Evolutionary conservation across 2,113 vertebrate species (phyloP).

Genomic region (Rhombomys opimus): DNA sequence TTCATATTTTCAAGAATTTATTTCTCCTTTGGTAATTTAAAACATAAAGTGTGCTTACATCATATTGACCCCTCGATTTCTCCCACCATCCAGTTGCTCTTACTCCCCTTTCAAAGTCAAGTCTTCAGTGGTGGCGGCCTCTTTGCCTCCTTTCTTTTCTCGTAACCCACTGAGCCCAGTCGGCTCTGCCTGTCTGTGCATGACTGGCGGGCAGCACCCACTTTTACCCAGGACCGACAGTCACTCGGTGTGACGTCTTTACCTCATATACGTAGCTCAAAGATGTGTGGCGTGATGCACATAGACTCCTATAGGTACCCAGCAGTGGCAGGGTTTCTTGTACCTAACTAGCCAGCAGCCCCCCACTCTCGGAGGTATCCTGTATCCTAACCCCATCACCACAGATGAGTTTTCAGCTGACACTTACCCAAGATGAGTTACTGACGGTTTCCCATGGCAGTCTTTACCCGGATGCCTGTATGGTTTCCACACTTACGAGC

Average conservation of each 20-base stretch:
- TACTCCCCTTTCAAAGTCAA: background rate
- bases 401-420: background rate
- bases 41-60: background rate
- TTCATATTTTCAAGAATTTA: background rate
- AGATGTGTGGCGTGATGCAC: background rate
- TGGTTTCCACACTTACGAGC: background rate
- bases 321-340: background rate
- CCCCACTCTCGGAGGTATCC: too few relatives aligned
- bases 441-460: background rate
- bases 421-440: background rate
- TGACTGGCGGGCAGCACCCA: background rate
- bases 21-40: background rate
- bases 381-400: background rate
- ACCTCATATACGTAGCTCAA: background rate
- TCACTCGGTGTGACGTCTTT: background rate
- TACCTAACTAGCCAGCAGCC: background rate
- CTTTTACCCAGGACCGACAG: background rate
- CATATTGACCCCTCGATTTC: background rate
- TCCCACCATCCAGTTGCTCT: background rate
- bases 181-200: background rate
- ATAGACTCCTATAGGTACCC: background rate
- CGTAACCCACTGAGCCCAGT: background rate
- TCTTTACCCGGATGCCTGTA: background rate
- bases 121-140: background rate
- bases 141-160: background rate